phyloP scores from a whole-genome alignment of 2,888 invertebrate species.

The Drosophila trichaetosa region DNA sequence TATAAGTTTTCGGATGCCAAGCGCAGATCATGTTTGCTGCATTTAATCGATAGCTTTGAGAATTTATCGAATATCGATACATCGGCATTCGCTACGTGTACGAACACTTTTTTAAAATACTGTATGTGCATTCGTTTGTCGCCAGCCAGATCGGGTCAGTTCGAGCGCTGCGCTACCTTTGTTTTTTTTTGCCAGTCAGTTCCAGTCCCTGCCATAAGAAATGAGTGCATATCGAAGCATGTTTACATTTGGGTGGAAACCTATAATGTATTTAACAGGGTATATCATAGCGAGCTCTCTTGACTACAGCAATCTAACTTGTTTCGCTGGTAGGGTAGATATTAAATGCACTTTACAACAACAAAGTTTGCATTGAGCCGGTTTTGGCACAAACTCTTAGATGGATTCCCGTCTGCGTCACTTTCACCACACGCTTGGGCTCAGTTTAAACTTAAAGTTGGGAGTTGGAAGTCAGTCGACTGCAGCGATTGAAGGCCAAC shows the following conservation, averaged over 20 bases:
- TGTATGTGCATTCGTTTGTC: neutral
- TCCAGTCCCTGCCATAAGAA: neutral
- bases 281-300: neutral
- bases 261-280: neutral
- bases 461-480: slow-evolving; percentile 39
- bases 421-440: slow-evolving; percentile 71
- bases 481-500: slow-evolving; percentile 27
- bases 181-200: neutral
- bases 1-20: neutral
- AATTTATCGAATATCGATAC: neutral
- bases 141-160: neutral
- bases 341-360: slow-evolving; percentile 36
- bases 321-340: neutral
- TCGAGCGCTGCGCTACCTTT: neutral
- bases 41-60: neutral
- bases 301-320: neutral
- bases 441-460: slow-evolving; percentile 40
- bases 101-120: neutral
- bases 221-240: neutral
- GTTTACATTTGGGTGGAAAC: neutral
- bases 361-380: slow-evolving; percentile 25
- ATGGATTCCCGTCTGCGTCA: slow-evolving; percentile 48
- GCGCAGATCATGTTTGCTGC: neutral
- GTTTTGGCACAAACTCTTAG: slow-evolving; percentile 43
- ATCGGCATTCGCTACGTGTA: neutral